Percentiles rank a stretch among this genome's conserved stretches.
Conservation (phyloP, 2,113 vertebrate genomes). For the Paradoxurus hermaphroditus region DNA sequence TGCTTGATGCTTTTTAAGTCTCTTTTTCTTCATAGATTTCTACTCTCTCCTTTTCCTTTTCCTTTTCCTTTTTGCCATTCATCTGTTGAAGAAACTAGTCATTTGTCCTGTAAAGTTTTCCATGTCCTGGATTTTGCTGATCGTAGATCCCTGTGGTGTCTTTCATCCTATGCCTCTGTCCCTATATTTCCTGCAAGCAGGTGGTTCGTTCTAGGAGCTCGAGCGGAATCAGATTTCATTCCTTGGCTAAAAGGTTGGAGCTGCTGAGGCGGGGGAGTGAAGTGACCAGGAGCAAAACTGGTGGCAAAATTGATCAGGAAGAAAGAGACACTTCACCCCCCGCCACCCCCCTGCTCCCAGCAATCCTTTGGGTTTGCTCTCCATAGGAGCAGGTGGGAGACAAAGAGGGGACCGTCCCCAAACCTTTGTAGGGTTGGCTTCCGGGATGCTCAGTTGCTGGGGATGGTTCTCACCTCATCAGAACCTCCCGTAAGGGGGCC, state of each 20-base stretch:
- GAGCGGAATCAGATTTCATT: not conserved
- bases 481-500: not conserved
- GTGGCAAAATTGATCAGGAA: not conserved
- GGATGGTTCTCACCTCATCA: not conserved
- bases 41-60: not conserved
- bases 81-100: slow-evolving; percentile 22
- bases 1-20: not conserved
- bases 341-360: not conserved
- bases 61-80: not conserved
- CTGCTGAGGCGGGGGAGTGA: not conserved
- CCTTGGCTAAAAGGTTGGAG: not conserved
- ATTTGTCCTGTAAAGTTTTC: not conserved
- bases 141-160: not conserved
- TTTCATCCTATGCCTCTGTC: not conserved
- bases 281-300: not conserved
- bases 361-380: not conserved
- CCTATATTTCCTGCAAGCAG: not conserved
- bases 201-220: not conserved
- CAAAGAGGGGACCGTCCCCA: not conserved
- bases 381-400: not conserved
- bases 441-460: not conserved
- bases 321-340: not conserved
- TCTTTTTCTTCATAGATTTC: not conserved
- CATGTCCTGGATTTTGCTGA: not conserved
- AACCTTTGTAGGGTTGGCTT: not conserved